Evolutionary conservation across 2,797 vertebrate species (phyloP).

Genomic region (Sparidentex hasta): DNA sequence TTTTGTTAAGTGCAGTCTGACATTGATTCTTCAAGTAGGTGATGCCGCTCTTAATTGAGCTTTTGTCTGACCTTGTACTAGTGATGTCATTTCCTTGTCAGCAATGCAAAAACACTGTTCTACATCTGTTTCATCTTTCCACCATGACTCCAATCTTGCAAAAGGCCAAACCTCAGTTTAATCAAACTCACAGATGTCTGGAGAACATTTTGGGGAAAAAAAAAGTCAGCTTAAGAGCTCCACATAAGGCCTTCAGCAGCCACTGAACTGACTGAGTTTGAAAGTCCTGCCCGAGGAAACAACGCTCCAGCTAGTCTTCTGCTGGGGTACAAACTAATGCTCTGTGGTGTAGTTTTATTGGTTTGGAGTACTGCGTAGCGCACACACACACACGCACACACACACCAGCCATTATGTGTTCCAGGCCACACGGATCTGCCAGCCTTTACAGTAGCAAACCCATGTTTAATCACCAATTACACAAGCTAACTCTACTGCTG

Average conservation of each 20-base stretch:
- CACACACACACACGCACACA: conserved; percentile 1
- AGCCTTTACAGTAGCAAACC: conserved; percentile 50
- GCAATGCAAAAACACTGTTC: conserved; percentile 31
- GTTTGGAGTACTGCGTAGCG: conserved; percentile 31
- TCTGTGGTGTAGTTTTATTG: conserved; percentile 52
- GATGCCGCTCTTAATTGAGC: conserved; percentile 3
- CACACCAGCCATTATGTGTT: conserved; percentile 40
- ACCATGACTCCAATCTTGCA: conserved; percentile 14
- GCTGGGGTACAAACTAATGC: conserved; percentile 40
- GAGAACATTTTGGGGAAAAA: conserved; percentile 6
- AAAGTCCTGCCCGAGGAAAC: conserved; percentile 26
- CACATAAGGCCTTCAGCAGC: neutral
- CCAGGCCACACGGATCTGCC: conserved; percentile 49
- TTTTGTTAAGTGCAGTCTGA: conserved; percentile 9
- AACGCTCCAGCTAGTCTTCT: conserved; percentile 30
- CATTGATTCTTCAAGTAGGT: conserved; percentile 8
- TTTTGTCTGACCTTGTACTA: conserved; percentile 21
- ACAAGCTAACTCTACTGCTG: conserved; percentile 28
- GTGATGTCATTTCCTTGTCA: conserved; percentile 18
- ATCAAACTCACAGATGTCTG: conserved; percentile 19
- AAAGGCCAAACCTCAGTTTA: conserved; percentile 13
- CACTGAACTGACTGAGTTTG: neutral
- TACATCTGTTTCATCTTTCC: conserved; percentile 35
- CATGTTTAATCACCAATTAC: conserved; percentile 55
- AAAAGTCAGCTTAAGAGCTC: neutral